Base-by-base conservation (phyloP, 64 coral and sea anemone genomes). In the Montipora sp. region DNA sequence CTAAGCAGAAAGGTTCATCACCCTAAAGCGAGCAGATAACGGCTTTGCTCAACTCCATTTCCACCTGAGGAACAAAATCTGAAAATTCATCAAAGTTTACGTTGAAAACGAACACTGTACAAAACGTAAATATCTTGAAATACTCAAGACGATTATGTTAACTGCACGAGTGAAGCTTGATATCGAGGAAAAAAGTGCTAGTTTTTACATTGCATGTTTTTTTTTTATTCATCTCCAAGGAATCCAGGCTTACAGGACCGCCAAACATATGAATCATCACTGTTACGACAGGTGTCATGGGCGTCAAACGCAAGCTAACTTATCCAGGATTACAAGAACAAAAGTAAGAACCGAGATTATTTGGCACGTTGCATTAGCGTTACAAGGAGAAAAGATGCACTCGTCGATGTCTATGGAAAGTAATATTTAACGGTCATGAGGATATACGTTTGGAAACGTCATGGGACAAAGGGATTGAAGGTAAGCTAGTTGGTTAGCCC, bases 261-360 rank as follows among this genome's bases (percentile, higher is more conserved):
- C 23, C 89, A 90, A 7, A 49, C 51, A 81, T 81, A 81, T 45
- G 89, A 90, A 48, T 75, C 44, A 55, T 7, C 77, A 13, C 47
- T 90, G 87, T 89, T 89, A 23, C 20, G 20, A 65, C 89, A 90
- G 24, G 13, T 66, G 63, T 77, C 75, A 63, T 90, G 72, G 59
- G 81, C 63, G 77, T 72, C 46, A 90, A 23, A 23, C 23, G 0
- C 23, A 23, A 9, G 59, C 91, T 80, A 18, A 21, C 2, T 21
- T 84, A 92, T 23, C 90, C 90, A 51, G 65, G 0, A 2, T 47
- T 92, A 7, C 90, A 92, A 3, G 51, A 14, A 75, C 90, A 92
- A 23, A 55, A 19, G 75, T 92, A 92, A 10, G 90, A 92, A 3
- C 90, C 69, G 24, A 9, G 47, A 49, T 60, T 84, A 49, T 90